These are phyloP conservation scores for Channa striata DNA, from an alignment of 2,797 vertebrate species.

Conservation along the genomic window DNA sequence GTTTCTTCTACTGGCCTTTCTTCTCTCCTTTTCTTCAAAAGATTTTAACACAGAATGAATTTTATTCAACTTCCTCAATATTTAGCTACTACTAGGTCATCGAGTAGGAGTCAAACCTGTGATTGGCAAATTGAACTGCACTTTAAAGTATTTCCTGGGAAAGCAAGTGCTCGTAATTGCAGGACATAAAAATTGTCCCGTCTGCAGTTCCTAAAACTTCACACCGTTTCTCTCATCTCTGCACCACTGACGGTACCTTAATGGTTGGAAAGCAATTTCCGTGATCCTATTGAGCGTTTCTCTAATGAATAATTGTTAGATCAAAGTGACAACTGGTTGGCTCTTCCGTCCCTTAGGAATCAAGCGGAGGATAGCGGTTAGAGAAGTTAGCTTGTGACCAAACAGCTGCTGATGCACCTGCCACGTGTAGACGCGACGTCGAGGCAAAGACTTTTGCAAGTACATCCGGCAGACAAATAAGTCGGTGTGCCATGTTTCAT, in stretches of 20 bases:
- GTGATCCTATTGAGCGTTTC: constrained; percentile 36
- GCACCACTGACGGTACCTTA: constrained; percentile 7
- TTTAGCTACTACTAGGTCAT: constrained; percentile 43
- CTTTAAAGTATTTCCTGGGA: constrained; percentile 59
- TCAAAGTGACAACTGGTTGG: constrained; percentile 41
- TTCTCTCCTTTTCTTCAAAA: constrained; percentile 42
- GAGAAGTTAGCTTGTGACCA: constrained; percentile 11
- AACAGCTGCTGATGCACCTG: background rate
- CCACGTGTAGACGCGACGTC: background rate
- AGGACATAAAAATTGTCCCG: constrained; percentile 45
- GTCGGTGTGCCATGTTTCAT: background rate
- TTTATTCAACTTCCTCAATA: constrained; percentile 37
- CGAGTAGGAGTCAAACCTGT: constrained; percentile 41
- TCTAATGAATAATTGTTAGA: constrained; percentile 45
- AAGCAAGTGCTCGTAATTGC: constrained; percentile 57
- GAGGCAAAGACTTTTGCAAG: background rate
- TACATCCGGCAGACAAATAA: background rate
- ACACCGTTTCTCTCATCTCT: constrained; percentile 40
- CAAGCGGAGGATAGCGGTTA: background rate
- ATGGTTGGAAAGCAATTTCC: constrained; percentile 46
- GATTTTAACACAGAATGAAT: constrained; percentile 47
- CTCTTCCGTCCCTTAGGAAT: constrained; percentile 12
- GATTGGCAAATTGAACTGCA: constrained; percentile 58
- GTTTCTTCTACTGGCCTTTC: constrained; percentile 25
- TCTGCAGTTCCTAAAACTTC: constrained; percentile 55